Evolutionary conservation across 2,888 invertebrate species (phyloP).

Genomic region (Orchesella flavescens): DNA sequence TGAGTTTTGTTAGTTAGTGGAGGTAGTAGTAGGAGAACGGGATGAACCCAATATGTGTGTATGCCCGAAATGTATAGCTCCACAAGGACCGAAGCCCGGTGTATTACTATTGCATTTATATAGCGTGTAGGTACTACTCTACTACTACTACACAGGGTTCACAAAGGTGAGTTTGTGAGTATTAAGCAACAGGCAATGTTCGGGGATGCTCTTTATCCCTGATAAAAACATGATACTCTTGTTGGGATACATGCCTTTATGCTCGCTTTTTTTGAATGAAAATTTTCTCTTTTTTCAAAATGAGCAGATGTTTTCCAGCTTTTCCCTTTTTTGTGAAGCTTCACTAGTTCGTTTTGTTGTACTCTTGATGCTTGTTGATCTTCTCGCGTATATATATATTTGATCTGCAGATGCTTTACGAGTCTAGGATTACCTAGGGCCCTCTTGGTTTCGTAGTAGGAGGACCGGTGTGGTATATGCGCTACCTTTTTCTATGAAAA

Average conservation of each 20-base stretch:
- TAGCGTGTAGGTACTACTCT: not conserved
- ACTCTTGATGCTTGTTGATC: constrained; percentile 47
- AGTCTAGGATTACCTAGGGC: not conserved
- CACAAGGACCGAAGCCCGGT: not conserved
- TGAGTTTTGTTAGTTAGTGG: too few relatives aligned
- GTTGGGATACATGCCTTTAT: constrained; percentile 5
- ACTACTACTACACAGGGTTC: not conserved
- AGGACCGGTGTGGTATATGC: not conserved
- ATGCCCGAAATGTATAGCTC: too few relatives aligned
- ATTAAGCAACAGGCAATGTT: constrained; percentile 4
- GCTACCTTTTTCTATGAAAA: not conserved
- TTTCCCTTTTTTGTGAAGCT: constrained; percentile 22
- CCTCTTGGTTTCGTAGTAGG: not conserved
- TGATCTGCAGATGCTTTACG: constrained; percentile 55
- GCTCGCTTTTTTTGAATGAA: constrained; percentile 30
- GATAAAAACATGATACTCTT: not conserved
- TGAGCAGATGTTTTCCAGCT: constrained; percentile 62
- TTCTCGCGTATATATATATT: not conserved
- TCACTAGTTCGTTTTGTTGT: constrained; percentile 19
- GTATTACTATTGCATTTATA: not conserved
- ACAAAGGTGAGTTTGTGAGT: not conserved
- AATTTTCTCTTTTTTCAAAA: constrained; percentile 35
- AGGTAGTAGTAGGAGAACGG: too few relatives aligned
- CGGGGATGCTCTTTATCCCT: not conserved
- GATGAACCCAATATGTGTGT: too few relatives aligned